Evolutionary conservation across 2,888 invertebrate species (phyloP), one percentile per base, ranked within the genome.

Genomic region (Chironomus riparius): DNA sequence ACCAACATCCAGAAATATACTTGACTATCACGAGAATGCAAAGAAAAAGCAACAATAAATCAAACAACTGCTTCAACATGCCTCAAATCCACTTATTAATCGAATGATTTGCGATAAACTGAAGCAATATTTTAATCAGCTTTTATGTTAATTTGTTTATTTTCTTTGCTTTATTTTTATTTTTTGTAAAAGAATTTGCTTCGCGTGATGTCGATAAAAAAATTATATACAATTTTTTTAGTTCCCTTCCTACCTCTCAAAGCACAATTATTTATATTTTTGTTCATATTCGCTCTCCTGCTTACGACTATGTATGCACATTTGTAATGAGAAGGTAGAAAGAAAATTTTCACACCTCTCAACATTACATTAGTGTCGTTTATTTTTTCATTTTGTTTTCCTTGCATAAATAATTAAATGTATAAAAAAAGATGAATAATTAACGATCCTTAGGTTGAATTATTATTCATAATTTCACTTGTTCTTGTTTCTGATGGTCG

Each of bases 321-420:
- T 38, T 38, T 10, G 7, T 38, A 38, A 38, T 38, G 38, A 38
- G 10, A 38, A 38, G 65, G 13, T 65, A 47, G 18, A 70, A 47
- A n/a, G 4, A 71, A 56, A 72, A 15, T 71, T 72, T 72, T 72
- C 72, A 72, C 72, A 72, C 72, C 72, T 72, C 62, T 72, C 62
- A 61, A 61, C 62, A 62, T 62, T 62, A 62, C 72, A 72, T 72
- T 61, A 72, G 24, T n/a, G 70, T n/a, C 18, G 22, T 50, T 38
- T 38, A 38, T 38, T 4, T 38, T 38, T 38, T 38, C 28, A 38
- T 15, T 15, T 56, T 56, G 56, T 56, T 56, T 56, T 56, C 56
- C 24, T 24, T 65, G 65, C 24, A 24, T 22, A 24, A 24, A 10
- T 38, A 38, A 38, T 38, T 38, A 38, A 38, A 10, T 38, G 5